A percentile compares a stretch with the other conserved stretches of the same genome.
Evolutionary conservation across 2,797 vertebrate genomes (phyloP).

Genomic region (Anolis apletophallus): DNA sequence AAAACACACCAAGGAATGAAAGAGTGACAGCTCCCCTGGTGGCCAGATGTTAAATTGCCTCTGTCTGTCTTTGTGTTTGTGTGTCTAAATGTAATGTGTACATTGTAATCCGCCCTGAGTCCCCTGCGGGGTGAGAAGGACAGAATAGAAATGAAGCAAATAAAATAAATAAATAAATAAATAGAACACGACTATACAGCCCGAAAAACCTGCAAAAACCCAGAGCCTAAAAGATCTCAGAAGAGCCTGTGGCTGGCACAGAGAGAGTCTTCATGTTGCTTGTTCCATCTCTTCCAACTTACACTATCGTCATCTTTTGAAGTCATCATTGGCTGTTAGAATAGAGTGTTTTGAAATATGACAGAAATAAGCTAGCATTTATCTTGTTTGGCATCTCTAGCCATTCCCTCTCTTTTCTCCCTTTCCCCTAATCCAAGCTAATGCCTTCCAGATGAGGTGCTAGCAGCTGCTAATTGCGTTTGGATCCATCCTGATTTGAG

Average conservation of each 20-base stretch:
- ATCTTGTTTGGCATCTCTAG: constrained; percentile 79
- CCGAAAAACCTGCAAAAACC: too few relatives aligned
- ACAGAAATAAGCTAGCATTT: constrained; percentile 73
- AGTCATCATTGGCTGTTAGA: constrained; percentile 37
- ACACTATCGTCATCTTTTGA: constrained; percentile 15
- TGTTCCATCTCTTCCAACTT: background rate
- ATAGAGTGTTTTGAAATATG: constrained; percentile 58
- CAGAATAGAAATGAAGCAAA: too few relatives aligned
- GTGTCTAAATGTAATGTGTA: too few relatives aligned
- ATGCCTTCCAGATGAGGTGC: constrained; percentile 95
- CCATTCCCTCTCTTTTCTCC: constrained; percentile 67
- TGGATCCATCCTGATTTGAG: constrained; percentile 92
- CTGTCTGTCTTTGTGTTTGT: too few relatives aligned
- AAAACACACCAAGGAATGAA: too few relatives aligned
- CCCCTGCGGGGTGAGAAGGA: too few relatives aligned
- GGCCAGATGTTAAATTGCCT: too few relatives aligned
- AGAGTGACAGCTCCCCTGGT: too few relatives aligned
- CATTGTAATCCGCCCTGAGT: too few relatives aligned
- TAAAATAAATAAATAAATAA: too few relatives aligned
- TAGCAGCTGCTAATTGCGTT: constrained; percentile 90
- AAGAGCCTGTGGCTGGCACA: background rate
- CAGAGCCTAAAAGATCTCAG: background rate
- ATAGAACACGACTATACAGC: too few relatives aligned
- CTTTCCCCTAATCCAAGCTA: constrained; percentile 73
- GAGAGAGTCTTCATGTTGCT: background rate